phyloP scores from a whole-genome alignment of 2,113 vertebrate species.

The Cepphus grylle region DNA sequence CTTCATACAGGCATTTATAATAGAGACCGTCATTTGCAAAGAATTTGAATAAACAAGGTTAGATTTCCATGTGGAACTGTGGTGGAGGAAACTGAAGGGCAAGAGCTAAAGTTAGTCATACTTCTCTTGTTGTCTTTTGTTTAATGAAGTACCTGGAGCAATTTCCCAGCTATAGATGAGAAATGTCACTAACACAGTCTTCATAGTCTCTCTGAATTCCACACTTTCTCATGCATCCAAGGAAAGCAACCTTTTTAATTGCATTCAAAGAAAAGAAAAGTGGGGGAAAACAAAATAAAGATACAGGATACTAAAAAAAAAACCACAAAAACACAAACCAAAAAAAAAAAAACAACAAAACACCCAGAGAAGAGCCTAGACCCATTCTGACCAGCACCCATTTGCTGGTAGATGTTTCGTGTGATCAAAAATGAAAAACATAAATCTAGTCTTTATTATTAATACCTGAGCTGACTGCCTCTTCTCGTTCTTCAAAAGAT shows the following conservation, averaged over 20 bases:
- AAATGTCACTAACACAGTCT: not conserved
- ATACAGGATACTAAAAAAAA: not conserved
- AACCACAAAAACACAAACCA: not conserved
- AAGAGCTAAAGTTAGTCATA: conserved; percentile 3
- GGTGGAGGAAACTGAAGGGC: not conserved
- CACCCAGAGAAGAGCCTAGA: not conserved
- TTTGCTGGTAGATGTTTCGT: not conserved
- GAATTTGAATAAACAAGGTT: conserved; percentile 29
- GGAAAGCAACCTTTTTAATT: not conserved
- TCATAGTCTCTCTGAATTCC: not conserved
- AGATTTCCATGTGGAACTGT: not conserved
- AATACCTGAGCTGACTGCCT: not conserved
- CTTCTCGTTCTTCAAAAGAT: not conserved
- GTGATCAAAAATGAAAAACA: not conserved
- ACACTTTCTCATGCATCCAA: not conserved
- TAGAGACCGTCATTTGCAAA: not conserved
- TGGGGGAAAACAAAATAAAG: not conserved
- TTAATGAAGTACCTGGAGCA: conserved; percentile 21
- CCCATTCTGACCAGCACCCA: not conserved
- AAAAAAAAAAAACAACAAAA: not conserved
- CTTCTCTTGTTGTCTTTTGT: not conserved
- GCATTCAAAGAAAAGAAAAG: not conserved
- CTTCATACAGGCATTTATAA: not conserved
- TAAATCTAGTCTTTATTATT: not conserved
- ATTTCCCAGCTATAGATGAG: not conserved